phyloP scores from a whole-genome alignment of 2,888 invertebrate species.

The Ophion ventricosus region DNA sequence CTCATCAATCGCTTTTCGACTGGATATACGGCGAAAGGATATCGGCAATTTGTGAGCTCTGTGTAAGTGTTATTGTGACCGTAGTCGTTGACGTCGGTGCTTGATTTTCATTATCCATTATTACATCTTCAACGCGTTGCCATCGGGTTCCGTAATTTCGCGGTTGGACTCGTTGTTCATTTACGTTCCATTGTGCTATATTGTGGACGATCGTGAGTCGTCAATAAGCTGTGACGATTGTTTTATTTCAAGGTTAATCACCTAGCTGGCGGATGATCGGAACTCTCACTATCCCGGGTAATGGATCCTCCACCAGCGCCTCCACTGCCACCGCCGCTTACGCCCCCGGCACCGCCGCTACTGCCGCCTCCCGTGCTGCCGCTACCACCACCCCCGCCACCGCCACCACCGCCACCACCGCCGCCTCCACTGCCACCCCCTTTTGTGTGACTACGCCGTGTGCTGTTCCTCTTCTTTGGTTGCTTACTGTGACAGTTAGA shows the following conservation, averaged over 20 bases:
- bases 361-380: constrained; percentile 4
- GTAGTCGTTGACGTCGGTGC: constrained; percentile 29
- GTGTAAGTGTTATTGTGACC: constrained; percentile 11
- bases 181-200: constrained; percentile 58
- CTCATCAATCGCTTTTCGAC: constrained; percentile 65
- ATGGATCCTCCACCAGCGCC: constrained; percentile 51
- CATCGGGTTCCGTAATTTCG: background rate
- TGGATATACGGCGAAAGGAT: constrained; percentile 60
- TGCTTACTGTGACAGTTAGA: constrained; percentile 93
- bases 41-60: constrained; percentile 32
- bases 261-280: constrained; percentile 85
- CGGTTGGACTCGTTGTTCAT: constrained; percentile 29
- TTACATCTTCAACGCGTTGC: no score
- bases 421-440: constrained; percentile 81
- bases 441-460: constrained; percentile 82
- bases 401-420: constrained; percentile 79
- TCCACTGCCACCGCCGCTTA: constrained; percentile 78
- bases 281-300: constrained; percentile 85
- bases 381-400: constrained; percentile 83
- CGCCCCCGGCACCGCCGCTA: constrained; percentile 73
- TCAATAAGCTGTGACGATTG: constrained; percentile 75
- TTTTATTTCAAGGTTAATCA: constrained; percentile 82
- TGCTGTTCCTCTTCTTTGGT: constrained; percentile 86
- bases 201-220: constrained; percentile 50
- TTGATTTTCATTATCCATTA: background rate